Base-by-base conservation (phyloP, 2,113 vertebrate genomes). In the Ardeotis arabs region DNA sequence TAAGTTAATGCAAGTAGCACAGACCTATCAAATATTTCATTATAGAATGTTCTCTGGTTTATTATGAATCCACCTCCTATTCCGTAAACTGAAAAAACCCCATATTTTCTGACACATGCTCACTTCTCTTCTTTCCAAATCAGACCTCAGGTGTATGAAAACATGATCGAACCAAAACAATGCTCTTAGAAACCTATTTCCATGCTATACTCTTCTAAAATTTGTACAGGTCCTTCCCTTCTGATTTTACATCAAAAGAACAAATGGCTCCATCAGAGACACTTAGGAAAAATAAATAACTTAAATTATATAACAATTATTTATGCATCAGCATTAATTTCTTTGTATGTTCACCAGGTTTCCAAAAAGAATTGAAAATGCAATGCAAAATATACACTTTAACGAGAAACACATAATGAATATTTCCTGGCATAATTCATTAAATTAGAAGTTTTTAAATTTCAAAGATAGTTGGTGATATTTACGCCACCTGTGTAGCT, bases 1-100 rank as follows among this genome's bases (percentile, higher is more conserved):
- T 92, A 78, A 89, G 52, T 27, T 44, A 83, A 24, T 72, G 59
- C 37, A 97, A 87, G 73, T 89, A 95, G 79, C 47, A 89, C 18
- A 29, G 55, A 28, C 23, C 35, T 9, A 52, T 14, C 9, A 80
- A 76, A 41, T 17, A 41, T 49, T 85, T 89, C 5, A 89, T 44
- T 29, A 49, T 0, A 83, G 29, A 91, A 72, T 49, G 17, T 72
- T 81, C 19, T 47, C 13, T 87, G 39, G 6, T 68, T 76, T 76
- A 41, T 56, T 73, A 49, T 14, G 28, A 88, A 81, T 87, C 45
- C 25, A 50, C 6, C 2, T 35, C 35, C 16, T 33, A 35, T 29
- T 84, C 28, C 58, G 14, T 47, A 66, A 88, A 77, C 11, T 37
- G 16, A 52, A 59, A 33, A 7, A 14, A 39, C 5, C 2, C 21